These are phyloP conservation scores for Stegostoma tigrinum DNA, from an alignment of 2,113 vertebrate genomes.

Conservation along the genomic window DNA sequence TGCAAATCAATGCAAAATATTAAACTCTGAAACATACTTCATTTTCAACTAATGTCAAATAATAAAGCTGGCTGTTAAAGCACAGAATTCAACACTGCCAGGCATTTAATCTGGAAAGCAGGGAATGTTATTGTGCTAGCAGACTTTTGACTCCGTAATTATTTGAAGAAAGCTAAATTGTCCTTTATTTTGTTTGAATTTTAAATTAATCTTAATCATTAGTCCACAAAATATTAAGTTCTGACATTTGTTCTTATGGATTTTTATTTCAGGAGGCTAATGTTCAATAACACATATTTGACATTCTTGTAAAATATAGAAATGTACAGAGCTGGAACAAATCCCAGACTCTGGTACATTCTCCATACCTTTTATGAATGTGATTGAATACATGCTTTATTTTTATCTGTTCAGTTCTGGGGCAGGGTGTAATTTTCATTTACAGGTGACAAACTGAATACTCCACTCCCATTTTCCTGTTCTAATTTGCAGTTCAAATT, in stretches of 20 bases:
- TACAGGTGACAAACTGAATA: not conserved
- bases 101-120: not conserved
- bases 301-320: not conserved
- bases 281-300: not conserved
- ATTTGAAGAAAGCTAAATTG: not conserved
- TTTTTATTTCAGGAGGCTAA: not conserved
- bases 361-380: not conserved
- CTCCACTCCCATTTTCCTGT: not conserved
- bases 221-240: not conserved
- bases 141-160: not conserved
- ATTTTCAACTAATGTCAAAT: not conserved
- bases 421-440: not conserved
- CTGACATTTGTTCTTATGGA: not conserved
- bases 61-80: not conserved
- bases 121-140: not conserved
- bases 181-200: not conserved
- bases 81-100: not conserved
- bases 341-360: not conserved
- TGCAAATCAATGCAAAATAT: slow-evolving; percentile 22
- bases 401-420: not conserved
- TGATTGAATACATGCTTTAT: not conserved
- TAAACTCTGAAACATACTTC: not conserved
- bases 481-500: not conserved
- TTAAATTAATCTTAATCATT: not conserved
- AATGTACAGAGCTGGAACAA: not conserved